Conservation (phyloP, 2,113 vertebrate species). For the Probosciger aterrimus region DNA sequence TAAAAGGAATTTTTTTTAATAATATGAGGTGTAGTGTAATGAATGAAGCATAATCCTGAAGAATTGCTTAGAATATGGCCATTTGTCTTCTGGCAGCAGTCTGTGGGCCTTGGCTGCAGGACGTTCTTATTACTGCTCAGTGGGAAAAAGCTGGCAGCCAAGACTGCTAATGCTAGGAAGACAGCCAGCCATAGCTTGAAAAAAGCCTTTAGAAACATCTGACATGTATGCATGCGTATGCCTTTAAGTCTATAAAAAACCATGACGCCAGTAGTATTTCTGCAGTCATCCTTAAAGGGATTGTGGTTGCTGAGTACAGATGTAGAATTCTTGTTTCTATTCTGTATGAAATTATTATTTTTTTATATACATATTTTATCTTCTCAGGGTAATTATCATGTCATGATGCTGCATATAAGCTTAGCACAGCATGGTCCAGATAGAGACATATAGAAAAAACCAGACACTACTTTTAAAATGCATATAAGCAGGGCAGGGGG, state of each 20-base stretch:
- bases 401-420: background rate
- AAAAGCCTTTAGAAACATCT: background rate
- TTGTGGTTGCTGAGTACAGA: background rate
- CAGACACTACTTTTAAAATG: background rate
- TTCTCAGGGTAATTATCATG: background rate
- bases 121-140: background rate
- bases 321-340: background rate
- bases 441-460: background rate
- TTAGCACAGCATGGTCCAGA: background rate
- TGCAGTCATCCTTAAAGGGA: background rate
- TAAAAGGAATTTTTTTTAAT: conserved; percentile 13
- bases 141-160: background rate
- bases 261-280: background rate
- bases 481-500: background rate
- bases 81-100: conserved; percentile 12
- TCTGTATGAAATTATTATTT: background rate
- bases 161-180: background rate
- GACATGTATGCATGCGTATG: background rate
- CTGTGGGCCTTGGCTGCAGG: background rate
- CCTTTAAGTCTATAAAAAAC: background rate
- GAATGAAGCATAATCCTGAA: conserved; percentile 13
- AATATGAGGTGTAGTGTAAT: background rate
- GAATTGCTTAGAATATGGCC: background rate
- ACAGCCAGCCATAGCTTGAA: background rate
- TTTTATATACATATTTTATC: background rate